These are phyloP conservation scores for Cyclophora albipunctata DNA, from an alignment of 2,888 invertebrate genomes.

Conservation along the genomic window DNA sequence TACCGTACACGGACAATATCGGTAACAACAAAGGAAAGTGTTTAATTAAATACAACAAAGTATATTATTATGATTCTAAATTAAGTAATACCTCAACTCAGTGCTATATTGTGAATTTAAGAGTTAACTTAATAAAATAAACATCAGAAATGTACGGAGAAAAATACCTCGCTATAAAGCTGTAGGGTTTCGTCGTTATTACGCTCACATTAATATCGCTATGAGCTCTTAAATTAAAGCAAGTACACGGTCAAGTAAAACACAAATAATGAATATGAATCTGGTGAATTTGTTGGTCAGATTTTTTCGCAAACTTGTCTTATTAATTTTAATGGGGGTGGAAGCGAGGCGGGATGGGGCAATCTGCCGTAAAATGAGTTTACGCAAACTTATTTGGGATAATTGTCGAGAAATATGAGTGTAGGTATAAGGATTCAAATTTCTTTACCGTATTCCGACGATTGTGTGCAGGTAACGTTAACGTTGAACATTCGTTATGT, in stretches of 20 bases:
- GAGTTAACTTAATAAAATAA: no score
- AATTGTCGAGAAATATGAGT: slow-evolving; percentile 39
- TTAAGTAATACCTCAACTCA: no score
- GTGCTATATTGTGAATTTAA: no score
- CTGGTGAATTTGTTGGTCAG: slow-evolving; percentile 17
- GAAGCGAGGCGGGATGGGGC: slow-evolving; percentile 24
- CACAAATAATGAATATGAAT: slow-evolving; percentile 11
- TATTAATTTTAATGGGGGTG: slow-evolving; percentile 39
- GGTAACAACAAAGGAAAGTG: slow-evolving; percentile 7
- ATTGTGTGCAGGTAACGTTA: slow-evolving; percentile 3
- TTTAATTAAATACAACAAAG: slow-evolving; percentile 17
- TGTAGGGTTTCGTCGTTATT: no score
- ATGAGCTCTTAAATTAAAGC: no score
- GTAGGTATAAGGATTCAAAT: slow-evolving; percentile 23
- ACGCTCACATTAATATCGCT: no score
- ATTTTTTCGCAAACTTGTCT: slow-evolving; percentile 31
- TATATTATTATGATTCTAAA: slow-evolving; percentile 4
- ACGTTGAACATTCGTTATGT: no score
- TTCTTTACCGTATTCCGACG: slow-evolving; percentile 10
- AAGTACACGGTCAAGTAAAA: background rate
- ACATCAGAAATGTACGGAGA: no score
- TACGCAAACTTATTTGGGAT: slow-evolving; percentile 40
- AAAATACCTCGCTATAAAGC: no score
- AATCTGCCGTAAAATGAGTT: slow-evolving; percentile 42
- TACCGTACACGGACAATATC: slow-evolving; percentile 14